Percentiles rank a stretch among this genome's conserved stretches.
Conservation (phyloP, 2,113 vertebrate genomes). For the Xyrauchen texanus region DNA sequence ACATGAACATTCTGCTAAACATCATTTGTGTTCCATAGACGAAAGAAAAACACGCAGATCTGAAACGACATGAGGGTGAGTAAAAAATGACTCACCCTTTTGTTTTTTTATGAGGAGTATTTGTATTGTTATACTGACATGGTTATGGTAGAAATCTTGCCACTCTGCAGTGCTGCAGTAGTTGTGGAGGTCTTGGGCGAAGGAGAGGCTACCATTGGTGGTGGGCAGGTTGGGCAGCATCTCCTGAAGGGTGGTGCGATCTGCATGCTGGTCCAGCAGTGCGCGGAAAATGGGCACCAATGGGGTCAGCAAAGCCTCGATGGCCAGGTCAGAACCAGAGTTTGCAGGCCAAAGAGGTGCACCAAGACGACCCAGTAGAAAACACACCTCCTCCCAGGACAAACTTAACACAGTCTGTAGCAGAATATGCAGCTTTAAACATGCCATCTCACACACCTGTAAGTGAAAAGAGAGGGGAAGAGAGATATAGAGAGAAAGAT, state of each 20-base stretch:
- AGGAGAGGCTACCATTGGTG: conserved; percentile 92
- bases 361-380: conserved; percentile 88
- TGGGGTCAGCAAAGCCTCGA: conserved; percentile 79
- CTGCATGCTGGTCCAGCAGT: conserved; percentile 87
- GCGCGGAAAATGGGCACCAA: conserved; percentile 89
- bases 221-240: conserved; percentile 88
- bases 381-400: conserved; percentile 87
- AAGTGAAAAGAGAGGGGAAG: not conserved
- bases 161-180: conserved; percentile 87
- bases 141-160: conserved; percentile 86
- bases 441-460: conserved; percentile 89
- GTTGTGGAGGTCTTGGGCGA: conserved; percentile 88
- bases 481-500: not conserved
- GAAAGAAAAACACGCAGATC: too few relatives aligned
- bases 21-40: too few relatives aligned
- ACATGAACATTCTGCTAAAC: too few relatives aligned
- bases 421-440: conserved; percentile 90
- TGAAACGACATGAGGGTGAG: too few relatives aligned
- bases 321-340: conserved; percentile 25
- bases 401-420: conserved; percentile 84
- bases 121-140: conserved; percentile 71
- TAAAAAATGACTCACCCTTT: too few relatives aligned
- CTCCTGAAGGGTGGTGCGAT: conserved; percentile 77
- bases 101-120: too few relatives aligned
- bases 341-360: conserved; percentile 75